phyloP scores from a whole-genome alignment of 2,888 invertebrate species.

The Papilio protenor region DNA sequence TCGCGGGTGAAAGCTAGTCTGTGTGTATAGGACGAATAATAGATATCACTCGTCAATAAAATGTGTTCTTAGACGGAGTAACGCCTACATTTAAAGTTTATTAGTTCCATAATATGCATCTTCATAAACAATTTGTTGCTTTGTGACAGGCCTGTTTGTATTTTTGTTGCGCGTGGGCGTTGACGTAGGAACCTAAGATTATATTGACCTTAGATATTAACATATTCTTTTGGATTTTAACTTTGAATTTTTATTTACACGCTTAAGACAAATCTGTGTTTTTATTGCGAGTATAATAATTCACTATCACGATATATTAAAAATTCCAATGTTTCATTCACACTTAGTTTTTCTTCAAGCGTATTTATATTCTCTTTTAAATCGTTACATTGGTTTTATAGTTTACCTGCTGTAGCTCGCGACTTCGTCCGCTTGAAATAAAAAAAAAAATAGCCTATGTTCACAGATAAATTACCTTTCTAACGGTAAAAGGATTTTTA shows the following conservation, averaged over 20 bases:
- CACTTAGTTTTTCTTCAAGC: neutral
- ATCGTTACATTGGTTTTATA: conserved; percentile 25
- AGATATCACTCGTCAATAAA: conserved; percentile 33
- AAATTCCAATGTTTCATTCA: conserved; percentile 45
- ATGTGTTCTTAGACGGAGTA: conserved; percentile 40
- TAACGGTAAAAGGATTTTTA: too few species aligned
- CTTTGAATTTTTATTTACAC: conserved; percentile 5
- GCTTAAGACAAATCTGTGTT: conserved; percentile 11
- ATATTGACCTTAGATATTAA: conserved; percentile 37
- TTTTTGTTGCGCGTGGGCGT: conserved; percentile 53
- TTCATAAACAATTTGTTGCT: conserved; percentile 42
- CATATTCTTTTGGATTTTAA: conserved; percentile 34
- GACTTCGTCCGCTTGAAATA: too few species aligned
- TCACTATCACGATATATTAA: conserved; percentile 37
- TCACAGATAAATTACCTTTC: too few species aligned
- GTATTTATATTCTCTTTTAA: neutral
- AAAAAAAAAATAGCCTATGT: too few species aligned
- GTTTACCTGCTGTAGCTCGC: conserved; percentile 21
- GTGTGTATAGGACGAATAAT: conserved; percentile 16
- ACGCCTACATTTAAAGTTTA: conserved; percentile 46
- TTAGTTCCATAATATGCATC: conserved; percentile 44
- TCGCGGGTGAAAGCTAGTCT: neutral
- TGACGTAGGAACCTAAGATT: conserved; percentile 40
- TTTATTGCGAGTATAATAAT: conserved; percentile 7
- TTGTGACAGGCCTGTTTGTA: conserved; percentile 49